Evolutionary conservation across 2,888 invertebrate species (phyloP), one percentile per base, ranked within the genome.

Genomic region (Watsonalla cultraria): DNA sequence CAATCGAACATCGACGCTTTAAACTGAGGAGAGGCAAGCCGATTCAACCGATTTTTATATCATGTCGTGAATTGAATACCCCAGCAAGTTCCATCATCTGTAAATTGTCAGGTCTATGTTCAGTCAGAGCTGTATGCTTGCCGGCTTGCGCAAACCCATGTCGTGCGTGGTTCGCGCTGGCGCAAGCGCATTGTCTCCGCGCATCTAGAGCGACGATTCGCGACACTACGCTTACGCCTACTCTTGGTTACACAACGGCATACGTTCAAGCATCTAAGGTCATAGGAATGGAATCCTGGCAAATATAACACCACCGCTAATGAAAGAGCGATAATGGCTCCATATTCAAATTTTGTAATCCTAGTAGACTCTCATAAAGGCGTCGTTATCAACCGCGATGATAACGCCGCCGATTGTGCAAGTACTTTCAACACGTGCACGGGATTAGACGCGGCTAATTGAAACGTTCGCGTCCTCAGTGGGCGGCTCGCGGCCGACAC

Each of bases 181-280:
- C 71, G 73, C 68, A 70, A 72, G 62, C 67, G 70, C 73, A 78
- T 82, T 83, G 83, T 83, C 79, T 80, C 72, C 67, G 76, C 70
- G 74, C 82, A 82, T 82, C 77, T 82, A 78, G 80, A 80, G 71
- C 79, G 74, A 72, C 70, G 75, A 78, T 78, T 76, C 78, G 75
- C 81, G 75, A 73, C 66, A 70, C 66, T 53, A 58, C 55, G 56
- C 70, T 67, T 68, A 73, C 76, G 71, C 75, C 77, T 74, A 76
- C 75, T 64, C 54, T 57, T 53, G 49, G 58, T 82, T 80, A 70
- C 73, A 76, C 72, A 80, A 63, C 66, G 53, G 54, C 52, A 33
- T 52, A 52, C 54, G 51, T 57, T 57, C 57, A 62, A 64, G 57
- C 54, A 48, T 61, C 61, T 66, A 71, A 68, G 68, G 70, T 66